Percentiles rank a stretch among this genome's conserved stretches.
Evolutionary conservation across 1,140 invertebrate genomes (phyloP).

Genomic region (Trachymyrmex septentrionalis): DNA sequence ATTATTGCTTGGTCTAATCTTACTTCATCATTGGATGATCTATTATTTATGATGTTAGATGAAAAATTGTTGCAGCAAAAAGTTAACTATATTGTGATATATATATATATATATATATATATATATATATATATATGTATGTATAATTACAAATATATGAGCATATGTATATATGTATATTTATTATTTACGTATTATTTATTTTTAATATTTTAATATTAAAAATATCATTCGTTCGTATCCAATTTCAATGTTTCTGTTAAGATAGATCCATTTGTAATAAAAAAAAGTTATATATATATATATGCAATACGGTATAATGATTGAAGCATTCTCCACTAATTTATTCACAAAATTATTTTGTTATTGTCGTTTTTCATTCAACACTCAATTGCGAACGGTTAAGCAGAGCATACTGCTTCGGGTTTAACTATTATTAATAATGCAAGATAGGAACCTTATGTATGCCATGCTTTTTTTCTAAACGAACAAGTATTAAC

Average conservation of each 20-base stretch:
- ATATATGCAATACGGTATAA: neutral
- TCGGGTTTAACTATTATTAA: neutral
- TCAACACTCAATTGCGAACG: neutral
- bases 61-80: too few relatives aligned
- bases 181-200: too few relatives aligned
- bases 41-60: neutral
- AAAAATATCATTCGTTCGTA: neutral
- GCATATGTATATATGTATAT: too few relatives aligned
- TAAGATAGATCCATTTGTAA: slow-evolving; percentile 1
- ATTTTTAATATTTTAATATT: neutral
- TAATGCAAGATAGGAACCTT: neutral
- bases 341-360: slow-evolving; percentile 11
- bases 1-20: neutral
- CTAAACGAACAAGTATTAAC: neutral
- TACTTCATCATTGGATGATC: neutral
- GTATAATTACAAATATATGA: too few relatives aligned
- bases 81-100: too few relatives aligned
- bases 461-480: neutral
- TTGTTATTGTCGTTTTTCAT: neutral
- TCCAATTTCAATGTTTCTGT: neutral
- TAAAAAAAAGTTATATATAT: neutral
- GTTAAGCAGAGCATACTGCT: neutral
- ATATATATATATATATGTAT: too few relatives aligned
- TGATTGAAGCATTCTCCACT: neutral
- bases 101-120: too few relatives aligned